Evolutionary conservation across 2,113 vertebrate species (phyloP).

Genomic region (Cricetomys ansorgei): DNA sequence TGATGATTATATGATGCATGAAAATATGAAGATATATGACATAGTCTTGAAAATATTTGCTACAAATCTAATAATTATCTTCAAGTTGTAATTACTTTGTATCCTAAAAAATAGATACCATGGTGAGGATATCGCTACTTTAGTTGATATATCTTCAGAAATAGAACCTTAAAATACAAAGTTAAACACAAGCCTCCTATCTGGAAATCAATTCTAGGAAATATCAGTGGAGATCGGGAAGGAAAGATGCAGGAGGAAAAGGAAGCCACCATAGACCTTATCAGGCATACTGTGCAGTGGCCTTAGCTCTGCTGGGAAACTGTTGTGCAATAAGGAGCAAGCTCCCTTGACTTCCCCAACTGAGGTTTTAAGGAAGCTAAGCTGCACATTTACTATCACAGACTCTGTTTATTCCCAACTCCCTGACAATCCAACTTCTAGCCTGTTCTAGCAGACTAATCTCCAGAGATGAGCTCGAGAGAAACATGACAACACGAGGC

Average conservation of each 20-base stretch:
- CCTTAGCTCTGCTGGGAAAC: neutral
- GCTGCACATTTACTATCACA: fast-evolving
- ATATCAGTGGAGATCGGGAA: neutral
- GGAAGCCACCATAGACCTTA: neutral
- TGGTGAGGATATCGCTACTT: neutral
- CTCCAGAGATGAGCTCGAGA: neutral
- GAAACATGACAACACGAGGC: neutral
- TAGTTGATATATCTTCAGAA: neutral
- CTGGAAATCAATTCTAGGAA: neutral
- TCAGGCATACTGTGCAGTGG: fast-evolving
- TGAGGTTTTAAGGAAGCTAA: fast-evolving
- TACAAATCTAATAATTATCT: neutral
- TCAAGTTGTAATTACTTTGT: neutral
- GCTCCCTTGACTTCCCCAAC: no score
- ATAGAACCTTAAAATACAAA: neutral
- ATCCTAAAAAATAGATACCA: neutral
- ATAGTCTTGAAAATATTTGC: neutral
- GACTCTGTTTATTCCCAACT: neutral
- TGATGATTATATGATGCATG: neutral
- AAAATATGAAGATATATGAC: neutral
- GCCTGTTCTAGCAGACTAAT: neutral
- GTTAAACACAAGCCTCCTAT: neutral
- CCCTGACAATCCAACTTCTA: neutral
- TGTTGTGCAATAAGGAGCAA: neutral
- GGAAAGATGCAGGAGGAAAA: neutral